Conservation (phyloP, 30 jellyfish, hydroid and myxozoan species). For the Rhopilema esculentum region DNA sequence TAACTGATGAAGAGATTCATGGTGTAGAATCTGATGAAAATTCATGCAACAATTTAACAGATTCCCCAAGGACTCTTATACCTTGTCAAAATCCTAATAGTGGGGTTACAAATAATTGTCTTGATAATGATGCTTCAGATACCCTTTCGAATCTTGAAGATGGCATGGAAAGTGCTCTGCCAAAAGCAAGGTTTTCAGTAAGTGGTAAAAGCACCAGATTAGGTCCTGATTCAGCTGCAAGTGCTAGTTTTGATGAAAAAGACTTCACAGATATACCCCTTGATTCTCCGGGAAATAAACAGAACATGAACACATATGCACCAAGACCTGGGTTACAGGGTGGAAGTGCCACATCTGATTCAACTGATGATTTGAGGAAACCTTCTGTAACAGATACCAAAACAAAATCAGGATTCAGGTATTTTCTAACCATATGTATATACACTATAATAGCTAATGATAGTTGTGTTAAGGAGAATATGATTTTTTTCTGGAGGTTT, state of each 20-base stretch:
- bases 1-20: slow-evolving; percentile 44
- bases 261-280: slow-evolving; percentile 89
- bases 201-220: not conserved
- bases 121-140: slow-evolving; percentile 63
- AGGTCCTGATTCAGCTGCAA: not conserved
- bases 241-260: slow-evolving; percentile 42
- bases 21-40: not conserved
- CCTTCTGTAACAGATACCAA: slow-evolving; percentile 81
- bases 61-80: not conserved
- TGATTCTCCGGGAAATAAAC: slow-evolving; percentile 61
- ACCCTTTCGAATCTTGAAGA: slow-evolving; percentile 23
- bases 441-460: not conserved
- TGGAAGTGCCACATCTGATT: slow-evolving; percentile 23
- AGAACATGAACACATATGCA: slow-evolving; percentile 74
- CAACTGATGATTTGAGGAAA: slow-evolving; percentile 55
- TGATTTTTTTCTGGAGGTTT: too few species aligned
- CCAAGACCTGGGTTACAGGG: slow-evolving; percentile 61
- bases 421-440: not conserved
- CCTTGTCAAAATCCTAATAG: not conserved
- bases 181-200: slow-evolving; percentile 44
- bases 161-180: slow-evolving; percentile 19
- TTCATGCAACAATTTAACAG: not conserved
- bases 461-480: too few species aligned
- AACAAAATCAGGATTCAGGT: slow-evolving; percentile 85
- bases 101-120: not conserved